Conservation (phyloP, 1,140 invertebrate species). For the Camponotus vicinus region DNA sequence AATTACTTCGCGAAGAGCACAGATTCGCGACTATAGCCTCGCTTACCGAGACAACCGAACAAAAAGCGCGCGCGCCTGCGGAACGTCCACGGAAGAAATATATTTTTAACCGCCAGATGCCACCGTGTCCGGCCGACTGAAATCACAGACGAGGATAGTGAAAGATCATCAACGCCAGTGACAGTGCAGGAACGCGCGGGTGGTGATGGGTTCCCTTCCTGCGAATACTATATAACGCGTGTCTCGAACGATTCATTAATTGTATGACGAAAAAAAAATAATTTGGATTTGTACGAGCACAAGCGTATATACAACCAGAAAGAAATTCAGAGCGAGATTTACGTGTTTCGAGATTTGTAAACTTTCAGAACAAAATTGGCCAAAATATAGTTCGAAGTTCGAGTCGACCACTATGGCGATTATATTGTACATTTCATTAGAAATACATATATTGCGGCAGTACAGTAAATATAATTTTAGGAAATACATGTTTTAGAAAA, state of each 20-base stretch:
- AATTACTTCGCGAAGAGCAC: constrained; percentile 72
- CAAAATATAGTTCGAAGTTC: constrained; percentile 48
- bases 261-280: background rate
- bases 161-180: constrained; percentile 25
- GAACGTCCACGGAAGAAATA: constrained; percentile 67
- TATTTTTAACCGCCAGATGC: constrained; percentile 76
- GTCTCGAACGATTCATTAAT: background rate
- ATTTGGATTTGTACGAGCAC: background rate
- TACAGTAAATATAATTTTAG: too few relatives aligned
- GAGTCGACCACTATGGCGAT: background rate
- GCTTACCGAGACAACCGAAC: constrained; percentile 50
- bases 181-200: constrained; percentile 49
- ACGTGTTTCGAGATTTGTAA: background rate
- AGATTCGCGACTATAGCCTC: constrained; percentile 58
- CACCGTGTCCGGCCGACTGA: constrained; percentile 65
- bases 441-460: too few relatives aligned
- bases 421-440: too few relatives aligned
- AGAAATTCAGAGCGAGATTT: constrained; percentile 6
- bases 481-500: too few relatives aligned
- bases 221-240: background rate
- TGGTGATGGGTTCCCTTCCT: background rate
- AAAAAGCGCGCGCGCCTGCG: constrained; percentile 61
- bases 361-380: background rate
- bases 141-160: constrained; percentile 52
- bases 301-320: background rate